These are phyloP conservation scores for Enteromius paludinosus DNA, from an alignment of 2,797 vertebrate genomes.

Conservation along the genomic window DNA sequence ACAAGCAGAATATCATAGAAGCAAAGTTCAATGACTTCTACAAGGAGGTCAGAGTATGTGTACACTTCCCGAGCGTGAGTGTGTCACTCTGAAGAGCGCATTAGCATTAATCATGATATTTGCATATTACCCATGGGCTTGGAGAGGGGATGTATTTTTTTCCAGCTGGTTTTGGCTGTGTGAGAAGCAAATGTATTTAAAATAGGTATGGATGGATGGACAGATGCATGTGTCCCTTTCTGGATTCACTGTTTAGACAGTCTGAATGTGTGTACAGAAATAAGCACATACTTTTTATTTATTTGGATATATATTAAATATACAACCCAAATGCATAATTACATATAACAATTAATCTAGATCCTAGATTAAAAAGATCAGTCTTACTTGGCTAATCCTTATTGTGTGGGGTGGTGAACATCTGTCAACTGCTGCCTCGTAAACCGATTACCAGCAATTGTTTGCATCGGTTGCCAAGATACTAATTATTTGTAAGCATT, in stretches of 20 bases:
- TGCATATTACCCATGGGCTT: not conserved
- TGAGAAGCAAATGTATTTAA: not conserved
- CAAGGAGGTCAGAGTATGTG: slow-evolving; percentile 19
- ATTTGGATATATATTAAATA: not conserved
- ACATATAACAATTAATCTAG: not conserved
- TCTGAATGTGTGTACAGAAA: not conserved
- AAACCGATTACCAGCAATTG: slow-evolving; percentile 37
- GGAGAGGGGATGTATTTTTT: not conserved
- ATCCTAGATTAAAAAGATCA: not conserved
- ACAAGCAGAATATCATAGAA: not conserved
- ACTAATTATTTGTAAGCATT: slow-evolving; percentile 33
- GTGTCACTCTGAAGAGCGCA: not conserved
- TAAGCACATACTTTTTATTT: not conserved
- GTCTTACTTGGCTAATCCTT: not conserved
- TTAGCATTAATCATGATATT: slow-evolving; percentile 1
- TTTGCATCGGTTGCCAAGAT: slow-evolving; percentile 10
- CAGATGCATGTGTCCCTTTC: not conserved
- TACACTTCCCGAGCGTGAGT: not conserved
- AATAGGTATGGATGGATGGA: not conserved
- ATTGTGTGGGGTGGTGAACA: not conserved
- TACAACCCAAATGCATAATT: not conserved
- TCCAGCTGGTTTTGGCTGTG: not conserved
- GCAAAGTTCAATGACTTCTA: slow-evolving; percentile 18
- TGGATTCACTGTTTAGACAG: not conserved
- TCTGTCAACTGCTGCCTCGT: slow-evolving; percentile 16